Conservation (phyloP, 2,888 invertebrate genomes). For the Yponomeuta sedellus region DNA sequence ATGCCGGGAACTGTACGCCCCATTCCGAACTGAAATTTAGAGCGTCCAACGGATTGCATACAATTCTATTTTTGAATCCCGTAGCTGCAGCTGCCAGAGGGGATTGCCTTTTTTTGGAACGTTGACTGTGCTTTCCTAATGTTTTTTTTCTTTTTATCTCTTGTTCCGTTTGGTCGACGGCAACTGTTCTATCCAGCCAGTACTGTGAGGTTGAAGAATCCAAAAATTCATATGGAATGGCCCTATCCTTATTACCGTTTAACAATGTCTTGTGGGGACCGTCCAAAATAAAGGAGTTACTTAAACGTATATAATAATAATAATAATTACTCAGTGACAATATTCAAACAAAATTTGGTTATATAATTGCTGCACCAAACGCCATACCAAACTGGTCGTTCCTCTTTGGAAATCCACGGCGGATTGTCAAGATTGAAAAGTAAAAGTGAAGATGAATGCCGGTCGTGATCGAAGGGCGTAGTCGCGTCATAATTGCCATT, state of each 20-base stretch:
- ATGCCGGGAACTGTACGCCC: conserved; percentile 29
- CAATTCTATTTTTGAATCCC: conserved; percentile 56
- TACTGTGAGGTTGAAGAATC: too few species aligned
- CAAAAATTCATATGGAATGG: too few species aligned
- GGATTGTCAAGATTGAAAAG: conserved; percentile 20
- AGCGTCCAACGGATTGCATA: conserved; percentile 66
- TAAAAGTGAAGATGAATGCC: conserved; percentile 17
- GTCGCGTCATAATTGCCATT: conserved; percentile 44
- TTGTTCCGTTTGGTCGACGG: neutral
- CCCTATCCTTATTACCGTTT: too few species aligned
- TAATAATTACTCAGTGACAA: too few species aligned
- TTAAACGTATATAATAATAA: too few species aligned
- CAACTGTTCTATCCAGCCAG: neutral
- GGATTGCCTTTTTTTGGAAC: conserved; percentile 29
- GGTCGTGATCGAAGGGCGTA: conserved; percentile 42
- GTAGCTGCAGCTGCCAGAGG: conserved; percentile 65
- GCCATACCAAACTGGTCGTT: neutral
- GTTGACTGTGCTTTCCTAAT: conserved; percentile 14
- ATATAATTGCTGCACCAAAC: neutral
- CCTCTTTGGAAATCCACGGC: neutral
- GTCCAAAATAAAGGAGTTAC: too few species aligned
- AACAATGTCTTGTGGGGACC: too few species aligned
- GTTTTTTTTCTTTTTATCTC: neutral
- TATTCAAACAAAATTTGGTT: too few species aligned
- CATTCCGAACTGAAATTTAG: conserved; percentile 71